Evolutionary conservation across 2,888 invertebrate genomes (phyloP), one percentile per base, ranked within the genome.

Genomic region (Philaethria dido): DNA sequence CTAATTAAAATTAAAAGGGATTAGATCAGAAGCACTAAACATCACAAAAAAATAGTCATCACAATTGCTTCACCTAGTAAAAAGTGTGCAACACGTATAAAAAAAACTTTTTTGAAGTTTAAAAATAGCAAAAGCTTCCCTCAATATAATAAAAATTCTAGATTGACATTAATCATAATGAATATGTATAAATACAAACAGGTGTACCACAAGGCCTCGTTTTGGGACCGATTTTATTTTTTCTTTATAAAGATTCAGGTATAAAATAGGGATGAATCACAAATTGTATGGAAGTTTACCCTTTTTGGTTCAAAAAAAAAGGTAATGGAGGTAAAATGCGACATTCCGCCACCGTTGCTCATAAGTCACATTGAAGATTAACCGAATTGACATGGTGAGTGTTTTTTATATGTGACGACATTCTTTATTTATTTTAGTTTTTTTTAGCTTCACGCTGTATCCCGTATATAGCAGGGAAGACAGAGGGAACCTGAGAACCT

Each of bases 311-410:
- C 57, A 72, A 66, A 60, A 64, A 64, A 69, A 59, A 48, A 36
- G 45, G 39, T 62, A 66, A 57, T 62, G 64, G 44, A 60, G 42
- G 54, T 70, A 73, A 69, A 64, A 68, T 52, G 64, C 36, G 60
- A 73, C 77, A 74, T 76, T 74, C 76, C 77, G 77, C 79, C 77
- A 77, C 77, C 69, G 74, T 69, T 68, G 69, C 72, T 73, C 77
- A 76, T 78, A 78, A 78, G 77, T 78, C 79, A 78, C 78, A 60
- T 45, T 70, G 71, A 67, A 72, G 74, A 76, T 76, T 75, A 78
- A 77, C 76, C n/a, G 75, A 77, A 75, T 78, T 75, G 79, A 78
- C 77, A 73, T 76, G 73, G 74, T 75, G 72, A 73, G 69, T 72
- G 67, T 69, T 47, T n/a, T 74, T 78, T 73, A 78, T 25, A 76